Percentiles rank a stretch among this genome's conserved stretches.
Conservation (phyloP, 2,888 invertebrate species). For the Cyclophora punctaria region DNA sequence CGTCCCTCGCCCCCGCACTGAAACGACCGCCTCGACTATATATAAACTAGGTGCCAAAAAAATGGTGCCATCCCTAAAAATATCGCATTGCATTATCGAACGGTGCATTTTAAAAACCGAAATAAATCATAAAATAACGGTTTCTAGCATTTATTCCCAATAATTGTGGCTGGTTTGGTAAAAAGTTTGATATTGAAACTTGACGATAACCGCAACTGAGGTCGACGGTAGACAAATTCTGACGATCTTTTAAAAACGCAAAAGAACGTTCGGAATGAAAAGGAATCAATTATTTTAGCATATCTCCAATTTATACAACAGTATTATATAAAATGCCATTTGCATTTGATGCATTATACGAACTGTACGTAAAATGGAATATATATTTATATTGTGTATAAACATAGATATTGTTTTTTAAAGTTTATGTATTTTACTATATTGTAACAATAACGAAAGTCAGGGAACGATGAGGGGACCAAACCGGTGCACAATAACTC, state of each 20-base stretch:
- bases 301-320: slow-evolving; percentile 50
- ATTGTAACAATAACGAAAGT: slow-evolving; percentile 10
- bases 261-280: slow-evolving; percentile 8
- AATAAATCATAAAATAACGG: no score
- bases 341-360: slow-evolving; percentile 60
- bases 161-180: slow-evolving; percentile 23
- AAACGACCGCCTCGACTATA: slow-evolving; percentile 22
- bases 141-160: no score
- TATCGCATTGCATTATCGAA: no score
- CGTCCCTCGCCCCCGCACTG: slow-evolving; percentile 42
- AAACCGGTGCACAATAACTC: slow-evolving; percentile 64
- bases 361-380: slow-evolving; percentile 53
- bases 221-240: no score
- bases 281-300: slow-evolving; percentile 61
- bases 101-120: no score
- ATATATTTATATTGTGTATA: slow-evolving; percentile 34
- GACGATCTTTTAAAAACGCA: no score
- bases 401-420: slow-evolving; percentile 19
- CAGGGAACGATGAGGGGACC: slow-evolving; percentile 47
- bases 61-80: no score
- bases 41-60: background rate
- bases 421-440: slow-evolving; percentile 24
- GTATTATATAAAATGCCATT: slow-evolving; percentile 31
- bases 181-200: slow-evolving; percentile 1
- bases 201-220: no score